Conservation (phyloP, 2,888 invertebrate species). For the Azorinus chamasolen region DNA sequence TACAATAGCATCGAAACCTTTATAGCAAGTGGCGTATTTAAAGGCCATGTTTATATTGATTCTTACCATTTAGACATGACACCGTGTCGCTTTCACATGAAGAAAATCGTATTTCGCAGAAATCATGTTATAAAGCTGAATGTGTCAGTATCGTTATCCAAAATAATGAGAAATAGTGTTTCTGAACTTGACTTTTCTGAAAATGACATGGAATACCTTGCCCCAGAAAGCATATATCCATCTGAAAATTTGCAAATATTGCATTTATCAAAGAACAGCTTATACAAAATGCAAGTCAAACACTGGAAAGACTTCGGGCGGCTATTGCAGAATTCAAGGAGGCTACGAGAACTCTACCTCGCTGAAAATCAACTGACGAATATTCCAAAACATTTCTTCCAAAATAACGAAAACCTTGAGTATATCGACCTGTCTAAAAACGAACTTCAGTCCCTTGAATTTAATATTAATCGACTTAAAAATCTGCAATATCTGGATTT, state of each 20-base stretch:
- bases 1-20: neutral
- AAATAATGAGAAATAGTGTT: neutral
- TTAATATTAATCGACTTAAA: constrained; percentile 14
- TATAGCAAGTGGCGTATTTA: neutral
- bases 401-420: constrained; percentile 3
- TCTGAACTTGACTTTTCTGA: constrained; percentile 15
- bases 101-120: constrained; percentile 6
- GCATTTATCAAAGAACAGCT: constrained; percentile 10
- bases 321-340: neutral
- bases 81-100: neutral
- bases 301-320: constrained; percentile 1
- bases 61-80: neutral
- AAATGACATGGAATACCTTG: constrained; percentile 17
- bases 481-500: constrained; percentile 12
- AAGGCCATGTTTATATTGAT: neutral
- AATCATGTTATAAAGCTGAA: constrained; percentile 14
- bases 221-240: neutral
- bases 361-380: constrained; percentile 10
- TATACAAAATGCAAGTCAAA: constrained; percentile 4
- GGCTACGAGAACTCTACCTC: constrained; percentile 3
- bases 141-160: neutral
- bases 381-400: constrained; percentile 12
- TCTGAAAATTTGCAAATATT: constrained; percentile 10
- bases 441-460: neutral
- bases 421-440: constrained; percentile 16